Base-by-base conservation (phyloP, 2,113 vertebrate genomes). In the Leiothrix lutea region DNA sequence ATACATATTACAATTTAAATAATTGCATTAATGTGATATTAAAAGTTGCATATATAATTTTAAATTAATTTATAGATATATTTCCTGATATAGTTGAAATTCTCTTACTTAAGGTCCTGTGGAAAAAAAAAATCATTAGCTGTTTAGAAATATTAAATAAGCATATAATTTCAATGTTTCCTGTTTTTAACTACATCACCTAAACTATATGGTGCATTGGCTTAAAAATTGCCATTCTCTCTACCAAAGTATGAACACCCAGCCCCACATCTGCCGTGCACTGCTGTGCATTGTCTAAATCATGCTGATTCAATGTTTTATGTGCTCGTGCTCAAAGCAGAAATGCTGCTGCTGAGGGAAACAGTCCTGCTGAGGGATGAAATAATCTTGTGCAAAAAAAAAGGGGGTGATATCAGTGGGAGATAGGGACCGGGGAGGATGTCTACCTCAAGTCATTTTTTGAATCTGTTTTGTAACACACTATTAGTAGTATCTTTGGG, bases 251-350 rank as follows among this genome's bases (percentile, higher is more conserved):
- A 21, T 8, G 48, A 23, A 31, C n/a, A 48, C 15, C 33, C 38
- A 88, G 22, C 5, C 40, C 15, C 45, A 28, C 0, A 0, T 14
- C 36, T 69, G n/a, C 11, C 0, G 2, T 42, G 33, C 16, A 28
- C 19, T 75, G 50, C n/a, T 51, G 36, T 67, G 35, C 25, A 7
- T 45, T 72, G 31, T 36, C 14, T 57, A 58, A 80, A 50, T 62
- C 54, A 33, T 4, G 16, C 8, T 73, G 47, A 70, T 26, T 36
- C 20, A 56, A 80, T 14, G 22, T 33, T 67, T 61, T 50, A 19
- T 57, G 28, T 29, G 15, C 25, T 47, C 20, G 2, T 60, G 62
- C 62, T 77, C 40, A 64, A 72, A 69, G 42, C 11, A 79, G 24
- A 67, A 66, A 44, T 0, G 0, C 5, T 44, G 36, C n/a, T n/a